phyloP scores from a whole-genome alignment of 2,113 vertebrate species.

The Tetrax tetrax region DNA sequence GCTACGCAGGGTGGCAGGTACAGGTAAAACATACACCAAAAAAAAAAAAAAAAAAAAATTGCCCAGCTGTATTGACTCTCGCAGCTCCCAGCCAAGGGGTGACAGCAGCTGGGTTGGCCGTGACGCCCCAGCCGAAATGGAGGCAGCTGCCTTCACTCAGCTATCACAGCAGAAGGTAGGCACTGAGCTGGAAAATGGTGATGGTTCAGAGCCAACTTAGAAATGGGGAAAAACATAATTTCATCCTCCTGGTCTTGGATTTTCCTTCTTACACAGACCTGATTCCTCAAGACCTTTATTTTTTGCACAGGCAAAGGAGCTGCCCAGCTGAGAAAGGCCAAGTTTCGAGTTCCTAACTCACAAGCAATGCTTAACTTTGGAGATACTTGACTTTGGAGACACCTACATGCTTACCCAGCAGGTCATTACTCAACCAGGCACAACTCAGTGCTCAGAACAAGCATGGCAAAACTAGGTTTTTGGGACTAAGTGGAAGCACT shows the following conservation, averaged over 20 bases:
- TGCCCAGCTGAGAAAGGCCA: not conserved
- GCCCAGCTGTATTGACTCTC: not conserved
- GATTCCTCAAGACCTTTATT: not conserved
- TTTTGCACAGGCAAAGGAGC: not conserved
- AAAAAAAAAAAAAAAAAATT: not conserved
- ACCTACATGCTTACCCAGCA: not conserved
- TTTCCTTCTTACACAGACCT: not conserved
- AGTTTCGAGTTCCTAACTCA: not conserved
- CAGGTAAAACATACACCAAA: not conserved
- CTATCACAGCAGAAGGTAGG: rapidly evolving
- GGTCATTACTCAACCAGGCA: not conserved
- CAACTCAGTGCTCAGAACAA: not conserved
- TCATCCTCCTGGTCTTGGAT: not conserved
- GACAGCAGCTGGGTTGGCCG: not conserved
- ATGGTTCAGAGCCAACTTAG: not conserved
- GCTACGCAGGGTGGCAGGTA: not conserved
- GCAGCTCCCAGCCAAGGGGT: not conserved
- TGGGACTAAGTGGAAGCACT: not conserved
- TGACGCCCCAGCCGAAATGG: not conserved
- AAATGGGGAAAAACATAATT: not conserved
- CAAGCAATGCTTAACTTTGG: not conserved
- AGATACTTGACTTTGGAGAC: not conserved
- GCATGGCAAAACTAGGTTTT: not conserved
- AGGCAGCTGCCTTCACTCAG: not conserved
- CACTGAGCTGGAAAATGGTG: not conserved